phyloP scores from a whole-genome alignment of 2,888 invertebrate genomes.

The Lysandra bellargus region DNA sequence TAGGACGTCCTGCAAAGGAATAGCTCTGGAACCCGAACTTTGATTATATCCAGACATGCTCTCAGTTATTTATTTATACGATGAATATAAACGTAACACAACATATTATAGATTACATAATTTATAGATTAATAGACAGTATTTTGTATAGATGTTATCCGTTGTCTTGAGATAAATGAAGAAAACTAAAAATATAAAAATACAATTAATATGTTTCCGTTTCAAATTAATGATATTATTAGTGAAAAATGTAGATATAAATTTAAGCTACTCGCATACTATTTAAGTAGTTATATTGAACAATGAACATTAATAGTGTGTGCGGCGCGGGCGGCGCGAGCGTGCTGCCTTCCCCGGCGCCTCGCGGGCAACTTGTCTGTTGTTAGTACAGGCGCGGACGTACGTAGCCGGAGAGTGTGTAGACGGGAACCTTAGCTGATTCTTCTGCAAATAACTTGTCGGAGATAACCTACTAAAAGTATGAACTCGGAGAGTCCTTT shows the following conservation, averaged over 20 bases:
- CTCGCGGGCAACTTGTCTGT: background rate
- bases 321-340: background rate
- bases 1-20: too few species aligned
- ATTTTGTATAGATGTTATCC: background rate
- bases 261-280: background rate
- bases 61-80: background rate
- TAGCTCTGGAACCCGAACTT: too few species aligned
- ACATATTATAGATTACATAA: too few species aligned
- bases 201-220: background rate
- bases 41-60: too few species aligned
- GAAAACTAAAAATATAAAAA: background rate
- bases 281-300: background rate
- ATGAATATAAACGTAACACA: background rate
- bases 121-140: background rate
- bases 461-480: too few species aligned
- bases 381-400: too few species aligned
- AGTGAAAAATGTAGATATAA: background rate
- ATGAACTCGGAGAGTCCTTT: too few species aligned
- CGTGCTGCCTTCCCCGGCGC: background rate
- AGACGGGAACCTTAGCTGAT: too few species aligned
- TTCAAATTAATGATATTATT: slow-evolving; percentile 1
- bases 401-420: too few species aligned
- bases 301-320: background rate
- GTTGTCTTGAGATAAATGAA: background rate
- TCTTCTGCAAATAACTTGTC: too few species aligned